Evolutionary conservation across 2,888 invertebrate species (phyloP), one percentile per base, ranked within the genome.

Genomic region (Vesta saturnalis): DNA sequence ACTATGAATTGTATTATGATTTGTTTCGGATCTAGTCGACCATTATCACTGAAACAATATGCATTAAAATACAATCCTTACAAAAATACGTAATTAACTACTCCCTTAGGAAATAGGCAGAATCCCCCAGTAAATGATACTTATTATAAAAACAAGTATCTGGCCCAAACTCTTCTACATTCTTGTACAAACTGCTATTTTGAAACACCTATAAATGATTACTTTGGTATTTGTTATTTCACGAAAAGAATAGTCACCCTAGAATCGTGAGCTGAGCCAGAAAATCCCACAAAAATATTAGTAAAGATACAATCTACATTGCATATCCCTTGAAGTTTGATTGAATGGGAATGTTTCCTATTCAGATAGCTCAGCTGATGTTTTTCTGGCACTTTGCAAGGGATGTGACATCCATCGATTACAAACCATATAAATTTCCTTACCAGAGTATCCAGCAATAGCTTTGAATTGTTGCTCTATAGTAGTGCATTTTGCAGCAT

Each of bases 101-200:
- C n/a, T n/a, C n/a, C n/a, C n/a, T n/a, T n/a, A n/a, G n/a, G n/a
- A n/a, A n/a, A n/a, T 47, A 47, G n/a, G 47, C 47, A n/a, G 47
- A 47, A 14, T 47, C 47, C n/a, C 47, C 47, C 15, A 47, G n/a
- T 14, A 47, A 47, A 47, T 47, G 47, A 15, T 47, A 47, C n/a
- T 47, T 47, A 14, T 47, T 47, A 35, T 35, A 30, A 30, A 30
- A 30, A 30, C 10, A 30, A 30, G 30, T 30, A 30, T 30, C 30
- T 30, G 30, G 30, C 30, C 30, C 30, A 10, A 6, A 30, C 30
- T 30, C 30, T 30, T 30, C 30, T 30, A 30, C 10, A 30, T 10
- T 30, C 30, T 30, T 30, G 10, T 30, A 30, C 10, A 30, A 30
- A 30, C 30, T 30, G 30, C 30, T 30, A 30, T 30, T 30, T 30